A percentile compares a stretch with the other conserved stretches of the same genome.
These are phyloP conservation scores for Aleadryas rufinucha DNA, from an alignment of 2,113 vertebrate genomes.

Conservation along the genomic window DNA sequence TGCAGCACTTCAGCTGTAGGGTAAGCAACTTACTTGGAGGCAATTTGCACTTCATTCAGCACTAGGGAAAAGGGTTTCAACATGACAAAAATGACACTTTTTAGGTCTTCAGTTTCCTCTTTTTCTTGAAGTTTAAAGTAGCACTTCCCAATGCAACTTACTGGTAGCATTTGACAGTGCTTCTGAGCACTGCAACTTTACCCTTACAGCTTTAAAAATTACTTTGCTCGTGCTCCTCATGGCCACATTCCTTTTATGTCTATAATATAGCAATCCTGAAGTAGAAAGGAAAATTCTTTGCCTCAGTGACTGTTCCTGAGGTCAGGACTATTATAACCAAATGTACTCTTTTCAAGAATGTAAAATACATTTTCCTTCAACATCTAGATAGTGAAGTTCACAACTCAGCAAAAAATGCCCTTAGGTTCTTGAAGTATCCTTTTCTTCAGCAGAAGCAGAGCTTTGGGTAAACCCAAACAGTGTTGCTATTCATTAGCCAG, in stretches of 20 bases:
- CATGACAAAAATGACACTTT: background rate
- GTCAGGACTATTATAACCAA: background rate
- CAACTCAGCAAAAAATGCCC: background rate
- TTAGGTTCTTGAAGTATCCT: background rate
- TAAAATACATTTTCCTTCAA: background rate
- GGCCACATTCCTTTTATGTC: background rate
- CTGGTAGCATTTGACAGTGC: background rate
- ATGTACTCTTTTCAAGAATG: background rate
- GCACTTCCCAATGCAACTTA: background rate
- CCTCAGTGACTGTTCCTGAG: background rate
- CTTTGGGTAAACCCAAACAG: background rate
- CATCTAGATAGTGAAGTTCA: background rate
- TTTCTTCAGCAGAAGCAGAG: background rate
- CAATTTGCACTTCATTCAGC: slow-evolving; percentile 17
- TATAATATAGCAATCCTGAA: background rate
- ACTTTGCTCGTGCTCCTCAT: background rate
- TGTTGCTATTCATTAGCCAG: background rate
- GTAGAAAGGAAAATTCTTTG: background rate
- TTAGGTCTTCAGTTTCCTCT: background rate
- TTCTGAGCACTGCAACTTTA: background rate
- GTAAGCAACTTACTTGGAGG: background rate
- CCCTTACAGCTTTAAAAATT: background rate
- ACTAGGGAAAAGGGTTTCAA: background rate
- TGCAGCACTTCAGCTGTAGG: slow-evolving; percentile 6
- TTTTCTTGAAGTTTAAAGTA: background rate